Percentiles rank a stretch among this genome's conserved stretches.
These are phyloP conservation scores for Pristiophorus japonicus DNA, from an alignment of 2,113 vertebrate genomes.

Conservation along the genomic window DNA sequence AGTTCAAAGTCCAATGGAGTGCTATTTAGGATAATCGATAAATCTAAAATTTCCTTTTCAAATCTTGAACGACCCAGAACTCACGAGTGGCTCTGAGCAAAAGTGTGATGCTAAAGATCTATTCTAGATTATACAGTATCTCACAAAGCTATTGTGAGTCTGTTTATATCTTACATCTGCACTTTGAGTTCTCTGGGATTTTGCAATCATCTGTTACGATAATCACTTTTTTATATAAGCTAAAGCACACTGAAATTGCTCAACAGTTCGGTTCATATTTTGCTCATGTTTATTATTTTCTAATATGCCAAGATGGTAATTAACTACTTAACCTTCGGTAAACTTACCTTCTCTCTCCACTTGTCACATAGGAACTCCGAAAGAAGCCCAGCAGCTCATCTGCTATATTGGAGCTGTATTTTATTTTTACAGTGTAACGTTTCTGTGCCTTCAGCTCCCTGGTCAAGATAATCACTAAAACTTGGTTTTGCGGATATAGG, in stretches of 20 bases:
- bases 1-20: neutral
- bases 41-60: neutral
- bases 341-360: constrained; percentile 77
- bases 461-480: constrained; percentile 80
- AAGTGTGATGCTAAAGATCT: neutral
- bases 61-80: neutral
- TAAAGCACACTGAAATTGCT: neutral
- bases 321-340: neutral
- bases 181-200: neutral
- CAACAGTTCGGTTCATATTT: neutral
- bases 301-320: too few species aligned
- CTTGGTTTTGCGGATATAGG: constrained; percentile 71
- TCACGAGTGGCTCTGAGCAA: neutral
- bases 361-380: constrained; percentile 80
- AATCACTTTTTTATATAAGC: neutral
- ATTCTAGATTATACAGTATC: neutral
- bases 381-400: constrained; percentile 92
- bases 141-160: neutral
- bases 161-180: neutral
- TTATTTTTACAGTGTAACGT: constrained; percentile 80
- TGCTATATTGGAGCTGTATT: constrained; percentile 81
- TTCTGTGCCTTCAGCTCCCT: constrained; percentile 74
- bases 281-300: neutral
- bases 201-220: neutral
- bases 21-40: neutral